Evolutionary conservation across 2,113 vertebrate species (phyloP).

Genomic region (Xenopus laevis): DNA sequence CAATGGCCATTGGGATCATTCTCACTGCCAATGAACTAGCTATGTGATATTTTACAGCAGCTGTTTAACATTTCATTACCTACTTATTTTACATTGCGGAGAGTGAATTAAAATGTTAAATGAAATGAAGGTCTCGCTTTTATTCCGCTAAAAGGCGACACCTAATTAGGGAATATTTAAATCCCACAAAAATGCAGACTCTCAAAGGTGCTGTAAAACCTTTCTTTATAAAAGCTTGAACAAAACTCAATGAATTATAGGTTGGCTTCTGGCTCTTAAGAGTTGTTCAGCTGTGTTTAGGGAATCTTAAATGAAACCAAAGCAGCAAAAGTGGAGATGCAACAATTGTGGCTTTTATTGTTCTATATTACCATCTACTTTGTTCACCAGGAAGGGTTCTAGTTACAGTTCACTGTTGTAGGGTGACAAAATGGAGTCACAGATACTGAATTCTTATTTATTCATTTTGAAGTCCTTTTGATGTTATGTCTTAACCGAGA

Average conservation of each 20-base stretch:
- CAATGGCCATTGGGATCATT: constrained; percentile 16
- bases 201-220: constrained; percentile 51
- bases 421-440: background rate
- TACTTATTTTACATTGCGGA: constrained; percentile 61
- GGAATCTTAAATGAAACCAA: constrained; percentile 40
- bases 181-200: constrained; percentile 62
- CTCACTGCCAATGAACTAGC: constrained; percentile 6
- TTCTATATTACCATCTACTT: constrained; percentile 18
- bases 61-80: constrained; percentile 60
- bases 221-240: constrained; percentile 52
- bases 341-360: constrained; percentile 15
- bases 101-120: constrained; percentile 63
- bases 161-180: constrained; percentile 66
- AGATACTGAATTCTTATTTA: background rate
- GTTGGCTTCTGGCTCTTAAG: constrained; percentile 42
- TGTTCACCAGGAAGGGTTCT: background rate
- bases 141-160: constrained; percentile 60
- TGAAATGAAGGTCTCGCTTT: constrained; percentile 59
- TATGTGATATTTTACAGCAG: constrained; percentile 54
- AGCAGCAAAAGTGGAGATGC: constrained; percentile 17
- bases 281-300: constrained; percentile 37
- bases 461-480: background rate
- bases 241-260: constrained; percentile 51
- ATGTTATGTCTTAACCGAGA: too few relatives aligned
- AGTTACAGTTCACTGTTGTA: constrained; percentile 20